These are phyloP conservation scores for Phyto melanocephala DNA, from an alignment of 2,888 invertebrate genomes.

Conservation along the genomic window DNA sequence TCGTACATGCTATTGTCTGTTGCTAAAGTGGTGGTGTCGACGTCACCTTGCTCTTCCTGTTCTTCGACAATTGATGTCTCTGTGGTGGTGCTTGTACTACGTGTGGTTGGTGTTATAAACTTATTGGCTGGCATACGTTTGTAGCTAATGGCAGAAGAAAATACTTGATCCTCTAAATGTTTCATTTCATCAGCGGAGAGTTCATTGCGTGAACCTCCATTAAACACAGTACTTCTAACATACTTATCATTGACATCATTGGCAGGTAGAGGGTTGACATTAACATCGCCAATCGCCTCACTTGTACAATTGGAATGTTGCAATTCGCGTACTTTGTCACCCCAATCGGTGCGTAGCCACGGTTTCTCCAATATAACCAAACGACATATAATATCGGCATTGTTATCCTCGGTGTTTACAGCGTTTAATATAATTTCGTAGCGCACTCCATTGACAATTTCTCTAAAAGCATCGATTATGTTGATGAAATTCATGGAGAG, in stretches of 20 bases:
- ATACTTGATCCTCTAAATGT: slow-evolving; percentile 75
- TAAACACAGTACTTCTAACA: slow-evolving; percentile 75
- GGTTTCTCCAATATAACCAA: slow-evolving; percentile 84
- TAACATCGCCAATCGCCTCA: slow-evolving; percentile 69
- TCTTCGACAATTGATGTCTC: slow-evolving; percentile 39
- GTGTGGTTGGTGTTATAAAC: slow-evolving; percentile 45
- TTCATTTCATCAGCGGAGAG: slow-evolving; percentile 74
- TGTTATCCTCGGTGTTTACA: slow-evolving; percentile 72
- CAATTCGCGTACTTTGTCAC: slow-evolving; percentile 82
- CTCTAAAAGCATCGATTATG: slow-evolving; percentile 77
- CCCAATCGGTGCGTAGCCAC: slow-evolving; percentile 82
- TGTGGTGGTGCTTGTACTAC: slow-evolving; percentile 23
- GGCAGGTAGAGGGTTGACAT: slow-evolving; percentile 61
- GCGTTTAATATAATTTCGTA: slow-evolving; percentile 77
- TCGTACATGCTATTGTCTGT: not conserved
- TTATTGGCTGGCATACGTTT: slow-evolving; percentile 52
- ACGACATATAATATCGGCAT: slow-evolving; percentile 80
- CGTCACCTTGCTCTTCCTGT: slow-evolving; percentile 17
- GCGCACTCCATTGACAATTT: slow-evolving; percentile 76
- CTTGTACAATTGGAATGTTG: slow-evolving; percentile 84
- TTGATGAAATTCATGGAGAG: slow-evolving; percentile 76
- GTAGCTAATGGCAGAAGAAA: slow-evolving; percentile 56
- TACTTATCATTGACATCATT: slow-evolving; percentile 74
- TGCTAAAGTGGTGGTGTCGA: slow-evolving; percentile 29
- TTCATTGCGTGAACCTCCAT: slow-evolving; percentile 74